Base-by-base conservation (phyloP, 2,888 invertebrate species). In the Clistopyga incitator region DNA sequence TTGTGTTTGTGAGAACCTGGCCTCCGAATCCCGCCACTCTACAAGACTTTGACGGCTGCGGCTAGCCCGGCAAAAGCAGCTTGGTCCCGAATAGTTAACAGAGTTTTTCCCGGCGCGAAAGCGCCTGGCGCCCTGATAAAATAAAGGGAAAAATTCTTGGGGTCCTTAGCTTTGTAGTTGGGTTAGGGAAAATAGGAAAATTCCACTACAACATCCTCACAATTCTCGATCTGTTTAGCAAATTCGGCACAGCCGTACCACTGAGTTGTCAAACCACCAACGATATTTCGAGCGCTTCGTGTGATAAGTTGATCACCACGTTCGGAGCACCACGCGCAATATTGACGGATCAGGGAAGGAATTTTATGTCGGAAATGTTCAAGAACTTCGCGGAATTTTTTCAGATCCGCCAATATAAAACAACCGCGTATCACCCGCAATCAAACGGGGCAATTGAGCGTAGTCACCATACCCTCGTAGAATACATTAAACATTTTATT, bases 201-300 rank as follows among this genome's bases (percentile, higher is more conserved):
- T n/a, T n/a, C n/a, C n/a, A n/a, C n/a, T n/a, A n/a, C n/a, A n/a
- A 76, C 15, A 61, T 77, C 0, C 11, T 80, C 6, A 71, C 80
- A 38, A 54, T 81, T 6, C 76, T 72, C 13, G 80, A 77, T 11
- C 38, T 67, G n/a, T 54, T 54, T 6, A 54, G 52, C 20, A 54
- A 54, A 23, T 20, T 18, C 6, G 20, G 52, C 13, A 20, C 20
- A 54, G 52, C 52, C 6, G 23, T 54, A 20, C 23, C 52, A 20
- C 6, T 54, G 6, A 54, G 23, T 6, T 8, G 11, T 23, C 52
- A 54, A 20, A 54, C 52, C 1, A 10, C 20, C 6, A 54, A 1
- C 20, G 52, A 54, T 8, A 20, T 54, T 6, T 3, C 52, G 10
- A 11, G 1, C 6, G 52, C 52, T 6, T 11, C 20, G 6, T 54